phyloP scores from a whole-genome alignment of 2,113 vertebrate species.

The Nansenia antarctica region DNA sequence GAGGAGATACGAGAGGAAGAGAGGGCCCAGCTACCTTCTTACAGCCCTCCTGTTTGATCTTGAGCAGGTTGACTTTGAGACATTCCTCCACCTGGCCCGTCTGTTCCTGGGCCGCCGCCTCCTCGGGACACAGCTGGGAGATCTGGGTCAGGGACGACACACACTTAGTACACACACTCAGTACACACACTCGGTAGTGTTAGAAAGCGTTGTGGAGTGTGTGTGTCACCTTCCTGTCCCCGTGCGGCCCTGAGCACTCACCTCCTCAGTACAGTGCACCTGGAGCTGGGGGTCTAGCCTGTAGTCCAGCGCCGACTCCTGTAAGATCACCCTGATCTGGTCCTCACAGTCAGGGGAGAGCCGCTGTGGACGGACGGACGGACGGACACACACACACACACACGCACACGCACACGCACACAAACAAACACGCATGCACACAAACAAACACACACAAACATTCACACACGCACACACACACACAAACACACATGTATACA shows the following conservation, averaged over 20 bases:
- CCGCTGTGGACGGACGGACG: constrained; percentile 72
- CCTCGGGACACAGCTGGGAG: constrained; percentile 87
- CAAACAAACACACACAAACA: too few relatives aligned
- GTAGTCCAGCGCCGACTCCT: constrained; percentile 96
- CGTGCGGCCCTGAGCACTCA: constrained; percentile 43
- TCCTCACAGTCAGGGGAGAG: constrained; percentile 95
- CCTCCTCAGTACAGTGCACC: constrained; percentile 94
- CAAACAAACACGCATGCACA: constrained; percentile 27
- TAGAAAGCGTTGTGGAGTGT: background rate
- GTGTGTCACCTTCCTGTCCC: background rate
- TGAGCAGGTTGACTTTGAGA: constrained; percentile 94
- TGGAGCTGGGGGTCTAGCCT: constrained; percentile 96
- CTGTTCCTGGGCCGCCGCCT: constrained; percentile 96
- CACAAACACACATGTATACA: constrained; percentile 7
- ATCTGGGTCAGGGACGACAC: constrained; percentile 79
- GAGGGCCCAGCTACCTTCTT: constrained; percentile 87
- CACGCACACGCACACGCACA: constrained; percentile 26
- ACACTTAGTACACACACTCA: too few relatives aligned
- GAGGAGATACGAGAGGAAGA: too few relatives aligned
- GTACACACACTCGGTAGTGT: background rate
- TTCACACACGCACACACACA: constrained; percentile 3
- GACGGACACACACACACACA: background rate
- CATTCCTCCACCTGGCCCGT: constrained; percentile 98
- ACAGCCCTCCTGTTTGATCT: constrained; percentile 88
- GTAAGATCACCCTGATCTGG: constrained; percentile 93